Base-by-base conservation (phyloP, 2,113 vertebrate genomes). In the Platichthys flesus region DNA sequence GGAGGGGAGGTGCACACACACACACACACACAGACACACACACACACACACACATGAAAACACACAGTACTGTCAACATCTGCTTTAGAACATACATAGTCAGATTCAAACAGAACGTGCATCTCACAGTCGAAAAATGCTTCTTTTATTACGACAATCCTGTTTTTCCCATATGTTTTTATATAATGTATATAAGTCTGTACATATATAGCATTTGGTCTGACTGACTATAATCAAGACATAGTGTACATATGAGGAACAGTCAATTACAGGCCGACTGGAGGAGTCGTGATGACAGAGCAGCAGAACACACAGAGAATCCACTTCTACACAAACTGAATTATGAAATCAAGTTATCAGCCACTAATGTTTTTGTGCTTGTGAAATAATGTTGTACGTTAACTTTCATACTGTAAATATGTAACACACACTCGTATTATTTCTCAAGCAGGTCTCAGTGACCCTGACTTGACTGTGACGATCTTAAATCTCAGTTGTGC, bases 151-250 rank as follows among this genome's bases (percentile, higher is more conserved):
- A 8, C 35, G 31, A 65, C 9, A 52, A 63, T 65, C 52, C 23
- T 15, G 4, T 58, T 64, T 26, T 23, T 56, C 54, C 21, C 56
- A 14, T 16, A 28, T 16, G 14, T 57, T 9, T 21, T 56, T 51
- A 37, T 67, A n/a, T 37, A 31, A 71, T 49, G 49, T 51, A 14
- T 42, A 40, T 45, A 21, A 37, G 16, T 23, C 23, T n/a, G 37
- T 67, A 62, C 20, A n/a, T 58, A 23, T 74, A 37, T 82, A 65
- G 42, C 68, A 80, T 80, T 73, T 62, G 54, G 51, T 60, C 52
- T 79, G 74, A 78, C 37, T 82, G 52, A 63, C 79, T 74, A 45
- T 84, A 89, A 88, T 85, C 57, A 82, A 71, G 58, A 76, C 28
- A 52, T 65, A 67, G 73, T 28, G 26, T 55, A 69, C 23, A 69